Base-by-base conservation (phyloP, 2,113 vertebrate species). In the Lipotes vexillifer region DNA sequence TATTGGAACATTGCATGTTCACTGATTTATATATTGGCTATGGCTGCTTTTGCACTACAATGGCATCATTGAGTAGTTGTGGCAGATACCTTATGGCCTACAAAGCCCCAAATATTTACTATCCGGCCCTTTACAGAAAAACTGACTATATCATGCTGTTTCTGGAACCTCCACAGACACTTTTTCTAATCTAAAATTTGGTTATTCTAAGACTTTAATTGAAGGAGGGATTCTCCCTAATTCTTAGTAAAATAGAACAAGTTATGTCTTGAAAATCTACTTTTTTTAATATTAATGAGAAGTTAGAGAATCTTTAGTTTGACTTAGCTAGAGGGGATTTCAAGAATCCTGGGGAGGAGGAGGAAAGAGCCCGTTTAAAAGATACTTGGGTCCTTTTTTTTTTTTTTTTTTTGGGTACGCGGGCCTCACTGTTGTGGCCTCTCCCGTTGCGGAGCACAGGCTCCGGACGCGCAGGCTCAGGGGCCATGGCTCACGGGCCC, bases 221-320 rank as follows among this genome's bases (percentile, higher is more conserved):
- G 27, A 17, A 96, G 59, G 33, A 84, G 29, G 72, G 4, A 55
- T 36, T 78, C 49, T 55, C n/a, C 10, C 27, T 80, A 27, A 33
- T 33, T 90, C 63, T 17, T 63, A 68, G 61, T 83, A 89, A 94
- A 41, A 72, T 20, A 90, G 21, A 8, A 57, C 12, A 93, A 75
- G 44, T 59, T 85, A 77, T 33, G 8, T 72, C 83, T 86, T 83
- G 49, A 92, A 96, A 86, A 61, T 29, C 13, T 1, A 57, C 20
- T 77, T 82, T 95, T 63, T 93, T 93, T n/a, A 49, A 33, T 68
- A 90, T n/a, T 63, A 65, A 95, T 17, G 88, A 49, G 82, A 93
- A 96, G 13, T 90, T 80, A 94, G 78, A 41, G 20, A 46, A 46
- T 61, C 49, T 92, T 29, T 93, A 69, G 61, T 49, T 33, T 78